Base-by-base conservation (phyloP, 2,888 invertebrate species). In the Lasioglossum pauxillum region DNA sequence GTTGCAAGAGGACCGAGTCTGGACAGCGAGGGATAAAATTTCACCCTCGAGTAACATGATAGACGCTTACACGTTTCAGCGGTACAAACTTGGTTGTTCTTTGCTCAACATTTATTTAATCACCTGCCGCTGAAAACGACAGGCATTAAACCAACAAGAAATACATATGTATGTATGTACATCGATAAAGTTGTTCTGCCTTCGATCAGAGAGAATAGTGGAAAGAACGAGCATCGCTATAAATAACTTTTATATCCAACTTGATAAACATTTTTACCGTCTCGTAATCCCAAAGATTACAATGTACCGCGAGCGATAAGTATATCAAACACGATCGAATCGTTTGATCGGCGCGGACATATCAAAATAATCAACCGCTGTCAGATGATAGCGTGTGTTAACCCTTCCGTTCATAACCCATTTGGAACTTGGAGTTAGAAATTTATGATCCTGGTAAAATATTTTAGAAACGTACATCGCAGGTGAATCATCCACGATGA, bases 31-130 rank as follows among this genome's bases (percentile, higher is more conserved):
- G 23, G 73, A 74, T 74, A 31, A 49, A 74, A 74, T 74, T 74
- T 74, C 73, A 74, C 49, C 73, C 73, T 74, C 73, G 46, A 12
- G 73, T 74, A 74, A 74, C 35, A 74, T 35, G 73, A 74, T 74
- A 74, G 73, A 35, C 49, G 49, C 27, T 49, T 49, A 49, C 73
- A 49, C 49, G 49, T 53, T n/a, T 16, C 19, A 74, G 49, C 49
- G 73, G 49, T 31, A 49, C 19, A 35, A 74, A 49, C 49, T 49
- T 23, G 73, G 12, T 27, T 19, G 49, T 35, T 10, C 10, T 49
- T 74, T 74, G 7, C 31, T 35, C 35, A 23, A 35, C 31, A 49
- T 69, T 69, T 41, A 23, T 69, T 38, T 41, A 69, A 69, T 69
- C 41, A 69, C n/a, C 12, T 1, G 38, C 12, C 41, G 23, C 2